Evolutionary conservation across 2,113 vertebrate species (phyloP), one percentile per base, ranked within the genome.

Genomic region (Saguinus imperator): DNA sequence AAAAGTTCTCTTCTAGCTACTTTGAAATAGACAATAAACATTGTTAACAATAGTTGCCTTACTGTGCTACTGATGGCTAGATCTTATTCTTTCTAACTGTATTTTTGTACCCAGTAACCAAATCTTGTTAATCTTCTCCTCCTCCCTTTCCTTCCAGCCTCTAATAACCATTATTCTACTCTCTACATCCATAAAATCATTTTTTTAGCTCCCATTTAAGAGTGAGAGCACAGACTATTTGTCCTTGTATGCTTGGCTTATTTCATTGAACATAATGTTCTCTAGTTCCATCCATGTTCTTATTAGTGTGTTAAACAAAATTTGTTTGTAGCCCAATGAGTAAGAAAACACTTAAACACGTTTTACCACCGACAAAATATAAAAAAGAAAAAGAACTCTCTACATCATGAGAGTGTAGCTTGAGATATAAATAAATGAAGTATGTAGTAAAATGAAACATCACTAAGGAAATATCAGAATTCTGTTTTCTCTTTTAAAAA

Each of bases 391-490:
- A 86, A 88, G 20, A 81, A 3, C n/a, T 93, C 25, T 64, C 5
- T 66, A 14, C 21, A 50, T 94, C 75, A 55, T 91, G 77, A 94
- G 32, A 96, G 1, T 35, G 48, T 70, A 25, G 32, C 93, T 32
- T 95, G 35, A 93, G 92, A 79, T 21, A 21, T 5, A 84, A 57
- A 88, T 66, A 66, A 23, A 48, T 79, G 89, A 48, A 72, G 64
- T 92, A 29, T 64, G 81, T 77, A 94, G 89, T 96, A 13, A 96
- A 97, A 97, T 94, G 72, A 94, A 81, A 87, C 57, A 86, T 72
- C 79, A 57, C 79, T 0, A 96, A 37, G 70, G 16, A 85, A 50
- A 88, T 57, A 96, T 58, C 20, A 96, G 96, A 98, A 55, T 20
- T 96, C 83, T 87, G 50, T 92, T 0, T 98, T 87, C 48, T 95